Conservation (phyloP, 2,888 invertebrate genomes). For the Ophion ventricosus region DNA sequence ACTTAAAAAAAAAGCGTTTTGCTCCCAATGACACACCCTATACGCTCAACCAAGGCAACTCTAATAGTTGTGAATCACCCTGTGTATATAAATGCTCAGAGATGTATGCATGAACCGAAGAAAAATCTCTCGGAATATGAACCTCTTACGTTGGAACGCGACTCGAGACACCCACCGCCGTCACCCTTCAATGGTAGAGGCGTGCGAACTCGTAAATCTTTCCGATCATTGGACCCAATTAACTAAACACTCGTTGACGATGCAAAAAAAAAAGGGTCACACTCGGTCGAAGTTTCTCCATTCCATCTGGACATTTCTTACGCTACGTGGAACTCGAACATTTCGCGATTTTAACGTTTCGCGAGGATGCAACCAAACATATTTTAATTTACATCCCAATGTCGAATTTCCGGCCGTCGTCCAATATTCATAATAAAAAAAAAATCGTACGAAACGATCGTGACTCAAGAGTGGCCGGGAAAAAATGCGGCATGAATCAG, state of each 20-base stretch:
- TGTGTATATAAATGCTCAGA: neutral
- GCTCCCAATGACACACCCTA: neutral
- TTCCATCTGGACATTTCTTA: neutral
- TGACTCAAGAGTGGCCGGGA: no score
- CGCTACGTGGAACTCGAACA: neutral
- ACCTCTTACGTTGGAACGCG: slow-evolving; percentile 39
- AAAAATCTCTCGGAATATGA: slow-evolving; percentile 59
- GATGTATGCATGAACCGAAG: slow-evolving; percentile 12
- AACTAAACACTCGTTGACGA: slow-evolving; percentile 55
- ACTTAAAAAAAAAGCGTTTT: neutral
- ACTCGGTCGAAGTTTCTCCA: neutral
- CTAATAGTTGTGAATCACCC: neutral
- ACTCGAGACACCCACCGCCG: slow-evolving; percentile 26
- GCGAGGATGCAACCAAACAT: neutral
- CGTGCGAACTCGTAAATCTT: slow-evolving; percentile 62
- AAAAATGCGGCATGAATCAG: no score
- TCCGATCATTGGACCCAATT: slow-evolving; percentile 61
- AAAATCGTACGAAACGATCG: no score
- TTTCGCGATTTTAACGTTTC: neutral
- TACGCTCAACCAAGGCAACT: neutral
- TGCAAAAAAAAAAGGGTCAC: slow-evolving; percentile 24
- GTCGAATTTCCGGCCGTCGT: neutral
- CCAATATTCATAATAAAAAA: neutral
- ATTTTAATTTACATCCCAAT: neutral
- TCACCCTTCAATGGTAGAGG: slow-evolving; percentile 52